Evolutionary conservation across 2,888 invertebrate genomes (phyloP), one percentile per base, ranked within the genome.

Genomic region (Agonum fuliginosum): DNA sequence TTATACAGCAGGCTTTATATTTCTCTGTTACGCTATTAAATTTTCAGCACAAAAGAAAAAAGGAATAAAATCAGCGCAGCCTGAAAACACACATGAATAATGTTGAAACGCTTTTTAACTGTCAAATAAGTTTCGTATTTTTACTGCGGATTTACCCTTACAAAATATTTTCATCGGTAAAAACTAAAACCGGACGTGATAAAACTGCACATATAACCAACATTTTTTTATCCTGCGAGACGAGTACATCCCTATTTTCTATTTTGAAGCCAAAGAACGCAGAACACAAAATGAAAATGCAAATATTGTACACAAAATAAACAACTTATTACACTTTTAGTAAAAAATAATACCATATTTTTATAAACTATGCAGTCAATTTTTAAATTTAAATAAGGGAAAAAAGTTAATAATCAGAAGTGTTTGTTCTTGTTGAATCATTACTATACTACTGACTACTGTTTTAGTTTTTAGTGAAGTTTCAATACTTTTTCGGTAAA

Each of bases 91-190:
- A 54, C 54, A 72, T 72, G 72, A 72, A 43, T 72, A 72, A 73
- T 54, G 73, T 73, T 62, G 43, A 73, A 73, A 73, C 48, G 73
- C 73, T 73, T 73, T 73, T 73, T 73, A 73, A 73, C 73, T 73
- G 73, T 73, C 73, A 73, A 73, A 73, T 73, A 73, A 73, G 73
- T 73, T 73, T 62, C 73, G 62, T 73, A 73, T 73, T 73, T 72
- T 73, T 58, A 73, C 73, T 58, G 62, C 37, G 72, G 72, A 72
- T 72, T 72, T 54, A 54, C 46, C 54, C 67, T 67, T 67, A 67
- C 37, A 67, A 41, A 67, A 67, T 67, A 67, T 67, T 67, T 67
- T 67, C 67, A 67, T 67, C 67, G 41, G 37, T 41, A 67, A 67
- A 67, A 67, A 67, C 58, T 62, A 62, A 62, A 62, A 62, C 58